A percentile compares a stretch with the other conserved stretches of the same genome.
phyloP scores from a whole-genome alignment of 1,140 invertebrate genomes.

The Drosophila lini region DNA sequence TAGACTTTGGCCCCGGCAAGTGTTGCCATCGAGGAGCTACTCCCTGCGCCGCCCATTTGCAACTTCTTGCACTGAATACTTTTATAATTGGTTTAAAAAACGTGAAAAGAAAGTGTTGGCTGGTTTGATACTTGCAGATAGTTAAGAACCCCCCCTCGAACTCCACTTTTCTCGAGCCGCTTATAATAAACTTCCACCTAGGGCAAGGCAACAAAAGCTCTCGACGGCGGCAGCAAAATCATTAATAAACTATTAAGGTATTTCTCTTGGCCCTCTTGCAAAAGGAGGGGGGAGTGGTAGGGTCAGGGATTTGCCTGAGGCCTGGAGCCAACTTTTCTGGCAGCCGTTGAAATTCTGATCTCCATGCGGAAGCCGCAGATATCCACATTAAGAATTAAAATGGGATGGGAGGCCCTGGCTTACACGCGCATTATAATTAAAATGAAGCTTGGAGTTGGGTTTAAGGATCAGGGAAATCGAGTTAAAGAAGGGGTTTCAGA shows the following conservation, averaged over 20 bases:
- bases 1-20: conserved; percentile 55
- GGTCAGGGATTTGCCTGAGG: background rate
- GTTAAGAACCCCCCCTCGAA: conserved; percentile 28
- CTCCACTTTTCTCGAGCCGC: conserved; percentile 40
- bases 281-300: background rate
- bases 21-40: conserved; percentile 31
- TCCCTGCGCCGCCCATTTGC: conserved; percentile 20
- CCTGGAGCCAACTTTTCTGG: conserved; percentile 50
- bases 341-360: conserved; percentile 59
- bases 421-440: background rate
- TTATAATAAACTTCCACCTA: conserved; percentile 73
- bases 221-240: conserved; percentile 54
- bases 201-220: conserved; percentile 45
- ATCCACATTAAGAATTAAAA: conserved; percentile 35
- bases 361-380: conserved; percentile 53
- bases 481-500: background rate
- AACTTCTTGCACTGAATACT: conserved; percentile 60
- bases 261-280: conserved; percentile 40
- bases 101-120: conserved; percentile 74
- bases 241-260: conserved; percentile 83
- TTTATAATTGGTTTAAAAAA: conserved; percentile 83
- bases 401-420: background rate
- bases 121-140: conserved; percentile 77
- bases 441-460: background rate
- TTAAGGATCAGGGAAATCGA: background rate